These are phyloP conservation scores for Lasioglossum albipes DNA, from an alignment of 1,140 invertebrate species.

Conservation along the genomic window DNA sequence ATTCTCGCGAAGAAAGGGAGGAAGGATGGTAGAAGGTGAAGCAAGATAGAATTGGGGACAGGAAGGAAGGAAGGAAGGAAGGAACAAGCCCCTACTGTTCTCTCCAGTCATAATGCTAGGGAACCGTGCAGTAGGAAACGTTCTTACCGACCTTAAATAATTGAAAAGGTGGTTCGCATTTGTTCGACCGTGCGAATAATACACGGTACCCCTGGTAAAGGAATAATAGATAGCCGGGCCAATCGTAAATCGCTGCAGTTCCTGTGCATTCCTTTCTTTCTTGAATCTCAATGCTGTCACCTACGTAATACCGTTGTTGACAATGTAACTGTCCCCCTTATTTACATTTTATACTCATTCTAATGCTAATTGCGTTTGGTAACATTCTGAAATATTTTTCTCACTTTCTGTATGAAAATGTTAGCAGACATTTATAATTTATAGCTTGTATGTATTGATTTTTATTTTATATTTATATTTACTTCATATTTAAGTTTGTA, in stretches of 20 bases:
- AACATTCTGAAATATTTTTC: too few relatives aligned
- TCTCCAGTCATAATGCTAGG: conserved; percentile 49
- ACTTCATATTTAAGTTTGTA: too few relatives aligned
- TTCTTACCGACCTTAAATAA: conserved; percentile 38
- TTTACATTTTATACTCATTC: too few relatives aligned
- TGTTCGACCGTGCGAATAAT: conserved; percentile 46
- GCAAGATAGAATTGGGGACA: neutral
- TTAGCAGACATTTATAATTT: too few relatives aligned
- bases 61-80: conserved; percentile 36
- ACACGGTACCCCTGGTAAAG: neutral
- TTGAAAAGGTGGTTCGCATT: conserved; percentile 43
- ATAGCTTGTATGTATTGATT: too few relatives aligned
- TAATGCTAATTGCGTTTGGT: too few relatives aligned
- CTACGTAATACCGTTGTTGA: too few relatives aligned
- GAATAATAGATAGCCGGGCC: neutral
- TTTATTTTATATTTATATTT: too few relatives aligned
- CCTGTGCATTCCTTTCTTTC: neutral
- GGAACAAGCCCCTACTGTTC: conserved; percentile 35
- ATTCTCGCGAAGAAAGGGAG: conserved; percentile 1
- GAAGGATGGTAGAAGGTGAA: neutral
- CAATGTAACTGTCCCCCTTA: too few relatives aligned
- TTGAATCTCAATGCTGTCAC: neutral
- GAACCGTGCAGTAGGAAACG: conserved; percentile 17
- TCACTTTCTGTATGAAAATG: too few relatives aligned
- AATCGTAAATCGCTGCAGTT: neutral